Evolutionary conservation across 2,113 vertebrate genomes (phyloP), one percentile per base, ranked within the genome.

Genomic region (Cynopterus brachyotis): DNA sequence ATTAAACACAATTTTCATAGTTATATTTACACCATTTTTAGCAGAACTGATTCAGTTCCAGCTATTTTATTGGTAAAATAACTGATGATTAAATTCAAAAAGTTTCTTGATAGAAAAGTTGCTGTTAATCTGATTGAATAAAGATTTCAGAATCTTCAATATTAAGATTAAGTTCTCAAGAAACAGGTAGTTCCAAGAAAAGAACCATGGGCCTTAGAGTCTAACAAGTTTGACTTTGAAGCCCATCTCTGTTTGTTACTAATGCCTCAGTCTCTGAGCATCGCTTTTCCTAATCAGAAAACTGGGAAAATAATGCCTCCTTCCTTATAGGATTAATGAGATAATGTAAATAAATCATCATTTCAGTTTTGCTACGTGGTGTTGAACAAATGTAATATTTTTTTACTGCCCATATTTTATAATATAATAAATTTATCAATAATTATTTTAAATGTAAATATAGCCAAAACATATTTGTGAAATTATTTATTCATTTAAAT

Each of bases 401-500:
- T 78, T 59, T 87, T 53, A 75, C 16, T 67, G 4, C 20, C 9
- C 2, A 7, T 50, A 50, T 50, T 95, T 73, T 85, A 60, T 70
- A 47, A 28, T 82, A 45, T 57, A 47, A 37, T 37, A 66, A 20
- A n/a, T 84, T 86, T 87, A 78, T 62, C 72, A 89, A 62, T 50
- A 45, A 69, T 83, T 85, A 67, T 80, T 82, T 96, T 96, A 83
- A 91, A 50, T 82, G 13, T 87, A 37, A 69, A 11, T 64, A 28
- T 62, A 87, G 40, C 35, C 42, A 91, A 81, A 86, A 81, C 11
- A 42, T 76, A 64, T 37, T 95, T 96, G 40, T 7, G 17, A 89
- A 96, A 69, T 92, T 69, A 92, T 72, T 87, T 89, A 59, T 87
- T 47, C 35, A 80, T 94, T 97, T 94, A 92, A 96, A 35, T 95